These are phyloP conservation scores for Pangasianodon hypophthalmus DNA, from an alignment of 2,113 vertebrate species.

Conservation along the genomic window DNA sequence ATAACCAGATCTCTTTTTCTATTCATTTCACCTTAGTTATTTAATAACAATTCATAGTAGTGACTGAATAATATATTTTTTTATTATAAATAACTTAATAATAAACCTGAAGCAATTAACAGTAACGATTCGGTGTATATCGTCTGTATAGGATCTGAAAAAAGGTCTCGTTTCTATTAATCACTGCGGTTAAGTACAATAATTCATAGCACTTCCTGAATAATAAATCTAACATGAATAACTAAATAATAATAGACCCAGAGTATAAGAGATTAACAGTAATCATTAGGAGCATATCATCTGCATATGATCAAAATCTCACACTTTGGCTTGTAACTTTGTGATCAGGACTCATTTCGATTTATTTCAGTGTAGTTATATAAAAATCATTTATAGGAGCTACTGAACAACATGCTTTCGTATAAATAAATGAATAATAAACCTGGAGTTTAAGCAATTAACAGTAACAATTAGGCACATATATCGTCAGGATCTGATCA, in stretches of 20 bases:
- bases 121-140: neutral
- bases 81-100: too few species aligned
- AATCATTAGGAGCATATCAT: neutral
- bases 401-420: too few species aligned
- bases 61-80: too few species aligned
- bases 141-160: neutral
- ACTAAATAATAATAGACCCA: neutral
- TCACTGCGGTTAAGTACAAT: too few species aligned
- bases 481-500: neutral
- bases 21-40: too few species aligned
- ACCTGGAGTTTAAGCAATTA: neutral
- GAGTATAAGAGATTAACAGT: neutral
- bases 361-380: too few species aligned
- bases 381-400: neutral
- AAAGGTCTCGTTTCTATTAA: neutral
- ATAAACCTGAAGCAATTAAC: too few species aligned
- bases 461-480: too few species aligned
- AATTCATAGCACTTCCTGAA: neutral
- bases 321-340: too few species aligned
- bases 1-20: too few species aligned
- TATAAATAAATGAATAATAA: neutral
- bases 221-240: neutral
- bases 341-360: too few species aligned
- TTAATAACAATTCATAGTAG: too few species aligned
- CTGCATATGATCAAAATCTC: neutral